phyloP scores from a whole-genome alignment of 2,113 vertebrate species.

The Myrmecobius fasciatus region DNA sequence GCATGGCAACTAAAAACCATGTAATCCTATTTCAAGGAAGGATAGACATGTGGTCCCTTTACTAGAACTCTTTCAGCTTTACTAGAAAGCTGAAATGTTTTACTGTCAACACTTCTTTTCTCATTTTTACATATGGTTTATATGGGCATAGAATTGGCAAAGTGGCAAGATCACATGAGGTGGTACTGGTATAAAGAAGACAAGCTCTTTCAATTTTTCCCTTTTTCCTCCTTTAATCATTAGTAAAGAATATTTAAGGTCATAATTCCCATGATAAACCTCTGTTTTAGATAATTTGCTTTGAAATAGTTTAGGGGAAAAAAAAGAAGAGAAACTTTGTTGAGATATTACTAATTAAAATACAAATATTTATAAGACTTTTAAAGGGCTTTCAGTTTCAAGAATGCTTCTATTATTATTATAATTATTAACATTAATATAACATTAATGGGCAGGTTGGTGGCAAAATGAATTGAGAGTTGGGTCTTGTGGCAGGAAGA shows the following conservation, averaged over 20 bases:
- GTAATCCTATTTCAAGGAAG: background rate
- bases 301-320: slow-evolving; percentile 35
- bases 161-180: background rate
- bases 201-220: background rate
- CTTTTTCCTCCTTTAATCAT: background rate
- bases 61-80: no score
- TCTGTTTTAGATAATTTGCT: background rate
- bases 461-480: background rate
- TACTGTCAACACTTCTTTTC: background rate
- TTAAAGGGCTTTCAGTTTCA: background rate
- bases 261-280: background rate
- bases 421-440: no score
- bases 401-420: background rate
- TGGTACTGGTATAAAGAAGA: background rate
- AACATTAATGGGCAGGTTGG: background rate
- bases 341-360: slow-evolving; percentile 24
- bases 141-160: slow-evolving; percentile 17
- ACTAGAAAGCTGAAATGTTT: background rate
- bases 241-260: background rate
- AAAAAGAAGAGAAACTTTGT: slow-evolving; percentile 6
- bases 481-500: background rate
- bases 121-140: slow-evolving; percentile 4
- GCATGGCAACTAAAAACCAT: background rate
- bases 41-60: slow-evolving; percentile 7
- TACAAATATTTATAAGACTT: background rate